Base-by-base conservation (phyloP, 2,797 vertebrate genomes). In the Eurystomus glaucurus region DNA sequence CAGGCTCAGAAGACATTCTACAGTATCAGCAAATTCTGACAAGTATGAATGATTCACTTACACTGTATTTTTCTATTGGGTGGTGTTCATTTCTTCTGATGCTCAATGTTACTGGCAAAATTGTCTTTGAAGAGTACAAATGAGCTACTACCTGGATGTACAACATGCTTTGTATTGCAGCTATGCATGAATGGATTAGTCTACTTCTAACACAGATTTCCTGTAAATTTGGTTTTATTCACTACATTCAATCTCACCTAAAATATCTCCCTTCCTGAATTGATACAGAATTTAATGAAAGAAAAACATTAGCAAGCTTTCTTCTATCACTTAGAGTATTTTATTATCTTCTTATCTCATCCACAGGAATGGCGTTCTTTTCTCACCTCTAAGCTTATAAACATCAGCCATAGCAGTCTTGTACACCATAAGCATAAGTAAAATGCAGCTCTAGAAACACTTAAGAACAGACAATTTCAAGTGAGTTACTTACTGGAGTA, bases 11-110 rank as follows among this genome's bases (percentile, higher is more conserved):
- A 91, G 65, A 82, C 62, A 64, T 83, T 89, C 60, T 2, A 90
- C 8, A 64, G 45, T 89, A 77, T 94, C 95, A 95, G 92, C 52
- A 89, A 82, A 91, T 87, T 89, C 70, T 93, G 77, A 82, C 62
- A 92, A 77, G 48, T 74, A 80, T 79, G 48, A 93, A 85, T 60
- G 35, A 94, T 87, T 96, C 74, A 52, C 51, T 94, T 31, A 35
- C 6, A 6, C 28, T 62, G 14, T 76, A 45, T 88, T 94, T 77
- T 79, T 66, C 69, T 90, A 9, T 57, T 85, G 25, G 51, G 55
- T 61, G 55, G 20, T 54, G 50, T 13, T 79, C 20, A 21, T 74
- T 86, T 93, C 78, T 96, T 71, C 48, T 70, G 58, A 66, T 82
- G 57, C 17, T 85, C 70, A 58, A 6, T 92, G 96, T 90, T 93